phyloP scores from a whole-genome alignment of 2,113 vertebrate species.

The Bothrops jararaca region DNA sequence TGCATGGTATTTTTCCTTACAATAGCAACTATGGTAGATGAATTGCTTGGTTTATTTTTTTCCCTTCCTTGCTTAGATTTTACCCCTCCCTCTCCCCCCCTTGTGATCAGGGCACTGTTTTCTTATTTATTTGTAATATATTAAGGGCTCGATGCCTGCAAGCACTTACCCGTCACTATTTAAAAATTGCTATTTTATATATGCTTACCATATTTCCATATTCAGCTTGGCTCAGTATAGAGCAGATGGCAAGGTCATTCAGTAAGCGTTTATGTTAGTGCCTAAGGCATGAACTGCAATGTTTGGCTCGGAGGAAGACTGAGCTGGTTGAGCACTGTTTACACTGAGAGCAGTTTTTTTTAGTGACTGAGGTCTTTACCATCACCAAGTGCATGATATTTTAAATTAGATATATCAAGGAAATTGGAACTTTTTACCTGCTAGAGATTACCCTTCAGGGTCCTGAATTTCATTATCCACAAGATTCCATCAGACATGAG shows the following conservation, averaged over 20 bases:
- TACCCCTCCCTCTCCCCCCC: conserved; percentile 24
- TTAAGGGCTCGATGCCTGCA: conserved; percentile 57
- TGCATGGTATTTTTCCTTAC: conserved; percentile 8
- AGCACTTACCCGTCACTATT: conserved; percentile 49
- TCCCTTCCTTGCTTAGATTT: not conserved
- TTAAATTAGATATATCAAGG: not conserved
- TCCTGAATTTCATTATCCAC: not conserved
- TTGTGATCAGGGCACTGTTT: conserved; percentile 46
- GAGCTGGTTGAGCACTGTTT: not conserved
- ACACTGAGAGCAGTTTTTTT: not conserved
- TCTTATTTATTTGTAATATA: conserved; percentile 39
- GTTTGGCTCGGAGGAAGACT: conserved; percentile 49
- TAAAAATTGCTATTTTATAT: conserved; percentile 54
- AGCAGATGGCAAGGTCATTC: conserved; percentile 64
- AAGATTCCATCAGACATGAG: not conserved
- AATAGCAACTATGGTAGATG: not conserved
- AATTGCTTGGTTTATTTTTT: not conserved
- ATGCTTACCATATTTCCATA: conserved; percentile 62
- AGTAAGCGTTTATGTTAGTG: conserved; percentile 57
- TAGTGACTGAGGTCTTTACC: not conserved
- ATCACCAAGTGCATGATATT: not conserved
- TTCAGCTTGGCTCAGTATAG: conserved; percentile 51
- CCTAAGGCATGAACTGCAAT: conserved; percentile 48
- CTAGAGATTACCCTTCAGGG: not conserved
- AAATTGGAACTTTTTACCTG: not conserved